Percentiles rank a stretch among this genome's conserved stretches.
phyloP scores from a whole-genome alignment of 2,797 vertebrate genomes.

The Tenualosa thibaudeaui region DNA sequence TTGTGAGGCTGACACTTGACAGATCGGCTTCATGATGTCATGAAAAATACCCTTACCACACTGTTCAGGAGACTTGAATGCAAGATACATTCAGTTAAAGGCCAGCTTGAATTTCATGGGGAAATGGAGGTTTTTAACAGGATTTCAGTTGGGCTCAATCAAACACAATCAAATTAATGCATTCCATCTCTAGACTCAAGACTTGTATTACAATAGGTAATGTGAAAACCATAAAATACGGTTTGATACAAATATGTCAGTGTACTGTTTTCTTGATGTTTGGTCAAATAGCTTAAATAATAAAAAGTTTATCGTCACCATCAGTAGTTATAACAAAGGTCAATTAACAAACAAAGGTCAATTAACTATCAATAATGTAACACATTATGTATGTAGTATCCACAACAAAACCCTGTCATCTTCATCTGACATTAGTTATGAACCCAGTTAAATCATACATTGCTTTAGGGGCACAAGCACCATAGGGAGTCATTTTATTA shows the following conservation, averaged over 20 bases:
- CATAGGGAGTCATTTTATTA: background rate
- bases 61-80: background rate
- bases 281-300: too few species aligned
- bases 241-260: background rate
- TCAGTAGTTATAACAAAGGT: background rate
- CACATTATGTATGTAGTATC: too few species aligned
- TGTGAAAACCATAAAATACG: background rate
- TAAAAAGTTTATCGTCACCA: background rate
- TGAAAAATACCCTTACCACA: background rate
- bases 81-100: background rate
- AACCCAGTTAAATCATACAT: background rate
- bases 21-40: slow-evolving; percentile 18
- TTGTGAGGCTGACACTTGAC: slow-evolving; percentile 12
- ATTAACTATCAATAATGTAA: background rate
- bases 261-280: background rate
- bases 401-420: background rate
- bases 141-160: background rate
- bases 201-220: background rate
- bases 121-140: background rate
- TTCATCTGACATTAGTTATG: background rate
- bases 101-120: background rate
- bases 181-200: background rate
- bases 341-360: background rate
- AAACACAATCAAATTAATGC: background rate
- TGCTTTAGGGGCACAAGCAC: background rate